Evolutionary conservation across 2,888 invertebrate species (phyloP), one percentile per base, ranked within the genome.

Genomic region (Spilosoma lubricipeda): DNA sequence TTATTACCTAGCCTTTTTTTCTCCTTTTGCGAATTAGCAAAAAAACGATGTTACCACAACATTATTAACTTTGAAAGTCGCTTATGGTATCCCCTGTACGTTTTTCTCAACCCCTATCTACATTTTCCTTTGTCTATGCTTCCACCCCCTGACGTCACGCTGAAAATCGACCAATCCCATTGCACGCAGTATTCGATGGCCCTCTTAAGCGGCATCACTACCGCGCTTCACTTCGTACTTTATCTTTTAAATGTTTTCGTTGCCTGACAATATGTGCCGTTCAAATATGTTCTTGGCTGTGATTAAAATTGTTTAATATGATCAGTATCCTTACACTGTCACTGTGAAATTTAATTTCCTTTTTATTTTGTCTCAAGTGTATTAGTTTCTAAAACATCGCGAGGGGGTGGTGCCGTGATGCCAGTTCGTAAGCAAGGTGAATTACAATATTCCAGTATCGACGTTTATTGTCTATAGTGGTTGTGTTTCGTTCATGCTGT

Each of bases 391-490:
- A 90, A 89, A 90, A 93, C 92, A 92, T 91, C 92, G 91, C 92
- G 91, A 91, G 93, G 94, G 95, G 95, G 95, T 95, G 95, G 94
- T 93, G 92, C 92, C 95, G 95, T 94, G 95, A 97, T 97, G 97
- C 97, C 97, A 93, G 97, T 97, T 93, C 97, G 97, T 93, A 97
- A 97, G 96, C 97, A 97, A 97, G 97, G 97, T 97, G 94, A 96
- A 94, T 93, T 84, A 82, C 83, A 64, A 74, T 83, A 81, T 81
- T 84, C 84, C 78, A 73, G 56, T 84, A 83, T 79, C 80, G 81
- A 80, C 82, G 77, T 83, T 74, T 81, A 74, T 42, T 72, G 71
- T 78, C 69, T 75, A 67, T 72, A 80, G 71, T 78, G 73, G 74
- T 76, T 70, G 69, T 84, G 76, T 81, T 77, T 76, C 68, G 77